Conservation (phyloP, 2,797 vertebrate species). For the Diceros bicornis region DNA sequence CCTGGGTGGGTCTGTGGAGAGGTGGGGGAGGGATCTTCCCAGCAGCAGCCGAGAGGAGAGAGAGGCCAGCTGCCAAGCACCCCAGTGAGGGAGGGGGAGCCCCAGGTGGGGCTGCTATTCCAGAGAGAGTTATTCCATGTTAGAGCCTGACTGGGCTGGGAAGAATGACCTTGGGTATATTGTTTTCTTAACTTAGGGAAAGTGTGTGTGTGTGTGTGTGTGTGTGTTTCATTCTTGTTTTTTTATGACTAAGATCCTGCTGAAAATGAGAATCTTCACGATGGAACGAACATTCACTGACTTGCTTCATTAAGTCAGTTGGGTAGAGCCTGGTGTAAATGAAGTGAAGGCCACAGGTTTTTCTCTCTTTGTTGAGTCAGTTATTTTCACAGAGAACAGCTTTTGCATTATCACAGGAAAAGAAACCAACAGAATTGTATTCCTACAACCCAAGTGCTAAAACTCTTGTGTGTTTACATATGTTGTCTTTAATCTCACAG, state of each 20-base stretch:
- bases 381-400: constrained; percentile 55
- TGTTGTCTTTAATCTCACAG: neutral
- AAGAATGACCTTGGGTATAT: neutral
- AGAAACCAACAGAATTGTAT: neutral
- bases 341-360: neutral
- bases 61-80: neutral
- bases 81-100: neutral
- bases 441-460: neutral
- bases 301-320: neutral
- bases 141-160: neutral
- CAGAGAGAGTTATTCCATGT: neutral
- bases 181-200: neutral
- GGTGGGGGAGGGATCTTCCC: neutral
- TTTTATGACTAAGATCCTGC: neutral
- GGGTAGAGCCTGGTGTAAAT: neutral
- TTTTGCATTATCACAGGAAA: constrained; percentile 46
- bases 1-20: neutral
- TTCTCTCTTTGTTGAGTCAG: neutral
- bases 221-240: neutral
- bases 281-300: neutral
- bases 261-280: constrained; percentile 5
- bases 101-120: neutral
- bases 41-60: neutral
- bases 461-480: neutral
- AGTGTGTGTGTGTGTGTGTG: neutral